Conservation (phyloP, 2,797 vertebrate species). For the Micromesistius poutassou region DNA sequence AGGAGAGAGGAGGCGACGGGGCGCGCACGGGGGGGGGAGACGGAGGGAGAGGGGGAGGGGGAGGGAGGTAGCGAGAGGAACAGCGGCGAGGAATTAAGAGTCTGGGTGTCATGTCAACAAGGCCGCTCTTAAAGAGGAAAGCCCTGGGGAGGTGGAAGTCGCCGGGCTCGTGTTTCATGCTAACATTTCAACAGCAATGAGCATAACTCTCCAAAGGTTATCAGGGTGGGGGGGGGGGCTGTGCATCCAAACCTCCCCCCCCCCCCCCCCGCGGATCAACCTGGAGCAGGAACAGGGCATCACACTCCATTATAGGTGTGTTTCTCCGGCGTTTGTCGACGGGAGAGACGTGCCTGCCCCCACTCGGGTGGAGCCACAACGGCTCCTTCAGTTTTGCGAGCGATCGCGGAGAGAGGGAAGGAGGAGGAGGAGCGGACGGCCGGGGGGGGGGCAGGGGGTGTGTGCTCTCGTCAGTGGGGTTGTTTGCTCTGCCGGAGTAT, state of each 20-base stretch:
- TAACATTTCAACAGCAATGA: slow-evolving; percentile 31
- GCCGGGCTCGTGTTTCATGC: slow-evolving; percentile 30
- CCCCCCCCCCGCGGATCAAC: no score
- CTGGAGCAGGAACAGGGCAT: no score
- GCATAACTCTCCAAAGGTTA: not conserved
- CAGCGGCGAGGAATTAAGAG: slow-evolving; percentile 61
- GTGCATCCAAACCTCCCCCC: no score
- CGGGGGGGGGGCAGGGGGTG: slow-evolving; percentile 12
- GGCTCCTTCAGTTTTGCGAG: no score
- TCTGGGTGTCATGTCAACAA: slow-evolving; percentile 68
- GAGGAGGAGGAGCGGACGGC: slow-evolving; percentile 35
- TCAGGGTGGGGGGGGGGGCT: not conserved
- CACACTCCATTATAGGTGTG: no score
- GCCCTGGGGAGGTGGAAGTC: slow-evolving; percentile 47
- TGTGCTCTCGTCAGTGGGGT: slow-evolving; percentile 28
- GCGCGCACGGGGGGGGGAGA: not conserved
- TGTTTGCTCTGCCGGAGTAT: slow-evolving; percentile 37
- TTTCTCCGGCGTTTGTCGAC: no score
- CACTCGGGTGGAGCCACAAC: no score
- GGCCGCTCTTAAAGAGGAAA: slow-evolving; percentile 48
- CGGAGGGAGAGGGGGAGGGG: not conserved
- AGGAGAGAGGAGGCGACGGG: not conserved
- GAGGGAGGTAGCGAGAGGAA: slow-evolving; percentile 17
- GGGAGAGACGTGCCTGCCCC: no score
- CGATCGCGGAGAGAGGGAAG: slow-evolving; percentile 16